A percentile compares a stretch with the other conserved stretches of the same genome.
These are phyloP conservation scores for Phainopepla nitens DNA, from an alignment of 2,113 vertebrate species.

Conservation along the genomic window DNA sequence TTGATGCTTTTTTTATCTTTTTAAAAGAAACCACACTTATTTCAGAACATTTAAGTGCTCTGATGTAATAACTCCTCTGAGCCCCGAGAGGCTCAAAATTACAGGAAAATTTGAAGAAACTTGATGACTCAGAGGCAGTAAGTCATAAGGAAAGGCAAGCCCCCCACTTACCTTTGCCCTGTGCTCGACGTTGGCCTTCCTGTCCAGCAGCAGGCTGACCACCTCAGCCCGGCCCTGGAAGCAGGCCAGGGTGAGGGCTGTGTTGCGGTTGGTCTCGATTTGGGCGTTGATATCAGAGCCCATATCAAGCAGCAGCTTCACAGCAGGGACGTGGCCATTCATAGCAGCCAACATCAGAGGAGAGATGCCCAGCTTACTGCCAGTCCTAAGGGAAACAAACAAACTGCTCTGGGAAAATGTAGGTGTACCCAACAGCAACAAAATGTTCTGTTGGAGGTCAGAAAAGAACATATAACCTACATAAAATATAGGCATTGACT, in stretches of 20 bases:
- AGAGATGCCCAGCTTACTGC: constrained; percentile 97
- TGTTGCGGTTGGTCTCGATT: constrained; percentile 98
- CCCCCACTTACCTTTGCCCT: constrained; percentile 87
- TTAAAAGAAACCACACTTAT: neutral
- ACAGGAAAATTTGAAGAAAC: neutral
- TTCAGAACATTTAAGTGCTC: neutral
- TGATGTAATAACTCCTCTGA: neutral
- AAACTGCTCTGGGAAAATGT: neutral
- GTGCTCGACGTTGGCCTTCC: constrained; percentile 98
- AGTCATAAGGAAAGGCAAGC: neutral
- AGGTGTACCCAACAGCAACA: neutral
- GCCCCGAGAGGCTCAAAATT: neutral
- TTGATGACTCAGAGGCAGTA: neutral
- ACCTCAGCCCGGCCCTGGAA: constrained; percentile 98
- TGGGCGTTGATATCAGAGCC: constrained; percentile 98
- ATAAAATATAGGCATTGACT: neutral
- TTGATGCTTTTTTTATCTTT: neutral
- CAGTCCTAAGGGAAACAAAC: constrained; percentile 80
- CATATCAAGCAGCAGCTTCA: constrained; percentile 96
- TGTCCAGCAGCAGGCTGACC: constrained; percentile 94
- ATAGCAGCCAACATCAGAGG: constrained; percentile 98
- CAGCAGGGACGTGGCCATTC: constrained; percentile 96
- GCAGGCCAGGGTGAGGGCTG: constrained; percentile 94
- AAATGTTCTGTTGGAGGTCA: neutral
- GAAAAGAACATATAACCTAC: neutral